Evolutionary conservation across 2,797 vertebrate genomes (phyloP).

Genomic region (Ptychobarbus kaznakovi): DNA sequence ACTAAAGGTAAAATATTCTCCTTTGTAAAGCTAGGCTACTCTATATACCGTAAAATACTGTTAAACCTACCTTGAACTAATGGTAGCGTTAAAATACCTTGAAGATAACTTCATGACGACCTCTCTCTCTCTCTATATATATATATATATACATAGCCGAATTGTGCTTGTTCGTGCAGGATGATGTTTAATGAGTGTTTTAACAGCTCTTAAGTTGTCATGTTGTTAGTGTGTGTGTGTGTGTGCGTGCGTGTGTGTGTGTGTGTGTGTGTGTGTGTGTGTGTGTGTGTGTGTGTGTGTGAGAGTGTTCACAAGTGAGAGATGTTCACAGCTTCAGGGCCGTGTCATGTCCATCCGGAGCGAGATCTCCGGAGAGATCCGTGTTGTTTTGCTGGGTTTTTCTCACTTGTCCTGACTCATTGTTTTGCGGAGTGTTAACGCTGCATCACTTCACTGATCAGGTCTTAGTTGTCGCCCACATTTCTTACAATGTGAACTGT

Average conservation of each 20-base stretch:
- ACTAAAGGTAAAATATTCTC: slow-evolving; percentile 53
- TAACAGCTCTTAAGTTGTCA: background rate
- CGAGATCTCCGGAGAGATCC: background rate
- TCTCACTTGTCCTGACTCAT: background rate
- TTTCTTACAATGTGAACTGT: background rate
- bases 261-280: background rate
- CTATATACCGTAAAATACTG: background rate
- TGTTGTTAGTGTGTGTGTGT: background rate
- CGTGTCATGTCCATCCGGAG: background rate
- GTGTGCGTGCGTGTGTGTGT: background rate
- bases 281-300: background rate
- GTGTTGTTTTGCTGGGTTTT: background rate
- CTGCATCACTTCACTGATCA: background rate
- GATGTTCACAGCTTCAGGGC: background rate
- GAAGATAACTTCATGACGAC: too few relatives aligned
- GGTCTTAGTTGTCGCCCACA: background rate
- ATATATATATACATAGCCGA: too few relatives aligned
- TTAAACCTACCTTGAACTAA: background rate
- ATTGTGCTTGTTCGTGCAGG: background rate
- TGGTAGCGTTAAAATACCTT: background rate
- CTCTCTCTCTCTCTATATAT: too few relatives aligned
- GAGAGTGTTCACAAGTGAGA: background rate
- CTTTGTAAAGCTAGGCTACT: background rate
- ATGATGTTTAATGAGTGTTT: background rate
- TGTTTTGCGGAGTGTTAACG: background rate